Evolutionary conservation across 2,888 invertebrate species (phyloP), one percentile per base, ranked within the genome.

Genomic region (Pollenia angustigena): DNA sequence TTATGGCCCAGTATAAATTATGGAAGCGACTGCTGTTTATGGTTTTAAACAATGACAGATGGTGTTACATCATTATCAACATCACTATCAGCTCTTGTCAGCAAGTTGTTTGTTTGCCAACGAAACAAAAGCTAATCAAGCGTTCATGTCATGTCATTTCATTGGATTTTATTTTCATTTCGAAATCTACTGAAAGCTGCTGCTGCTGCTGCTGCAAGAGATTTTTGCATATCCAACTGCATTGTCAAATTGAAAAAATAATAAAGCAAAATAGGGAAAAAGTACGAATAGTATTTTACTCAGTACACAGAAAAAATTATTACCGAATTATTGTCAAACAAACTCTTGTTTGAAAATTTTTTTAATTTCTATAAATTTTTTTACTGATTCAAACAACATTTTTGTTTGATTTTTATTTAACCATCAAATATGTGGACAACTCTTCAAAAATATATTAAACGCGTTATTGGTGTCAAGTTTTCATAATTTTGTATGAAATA

Each of bases 91-190:
- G 62, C 62, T 72, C 54, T 64, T 74, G 64, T 72, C 54, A 72
- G 66, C 54, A 64, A 64, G 50, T 69, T 46, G 16, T 62, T 50
- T 58, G 58, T 8, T 50, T 62, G 46, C 44, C 72, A 72, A 74
- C 66, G 6, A 16, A 56, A 76, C 69, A 69, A 23, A 60, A 62
- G 76, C 76, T 76, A 76, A 82, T 82, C 76, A 83, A 78, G 76
- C 82, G 71, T 69, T 64, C 69, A 54, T 71, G 56, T 69, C 82
- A 78, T 71, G 76, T 76, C 76, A 83, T 46, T 76, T 50, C 16
- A 18, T 32, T n/a, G 58, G 58, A 58, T 56, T 66, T 66, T 76
- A 54, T 66, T 78, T 66, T 56, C 32, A 64, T 66, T 78, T 54
- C 32, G 9, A 54, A 78, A 66, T 44, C 12, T 46, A 1, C 32